These are phyloP conservation scores for Apodemia mormo DNA, from an alignment of 2,888 invertebrate species.

Conservation along the genomic window DNA sequence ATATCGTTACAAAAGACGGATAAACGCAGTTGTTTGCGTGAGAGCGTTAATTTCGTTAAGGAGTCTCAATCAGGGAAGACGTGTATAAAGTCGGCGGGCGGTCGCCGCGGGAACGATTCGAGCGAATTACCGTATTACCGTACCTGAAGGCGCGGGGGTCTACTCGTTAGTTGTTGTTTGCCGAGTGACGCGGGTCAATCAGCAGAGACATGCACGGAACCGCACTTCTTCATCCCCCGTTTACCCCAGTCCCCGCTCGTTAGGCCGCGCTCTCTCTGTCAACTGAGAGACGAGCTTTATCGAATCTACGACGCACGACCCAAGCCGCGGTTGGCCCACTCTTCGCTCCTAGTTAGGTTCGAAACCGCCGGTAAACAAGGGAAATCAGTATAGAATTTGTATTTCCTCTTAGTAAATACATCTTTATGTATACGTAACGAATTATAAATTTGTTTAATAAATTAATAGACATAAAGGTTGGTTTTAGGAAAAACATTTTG, in stretches of 20 bases:
- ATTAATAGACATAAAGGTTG: constrained; percentile 18
- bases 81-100: constrained; percentile 66
- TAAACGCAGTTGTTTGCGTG: constrained; percentile 73
- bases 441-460: constrained; percentile 8
- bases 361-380: constrained; percentile 76
- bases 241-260: constrained; percentile 51
- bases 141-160: constrained; percentile 74
- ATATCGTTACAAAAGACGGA: constrained; percentile 75
- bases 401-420: constrained; percentile 55
- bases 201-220: constrained; percentile 82
- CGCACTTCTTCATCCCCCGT: constrained; percentile 73
- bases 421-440: constrained; percentile 30
- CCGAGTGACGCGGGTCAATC: constrained; percentile 82
- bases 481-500: background rate
- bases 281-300: constrained; percentile 80
- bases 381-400: constrained; percentile 76
- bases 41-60: constrained; percentile 78
- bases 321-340: constrained; percentile 75
- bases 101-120: constrained; percentile 71
- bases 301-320: constrained; percentile 81
- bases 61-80: constrained; percentile 76
- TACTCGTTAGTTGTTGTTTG: constrained; percentile 82
- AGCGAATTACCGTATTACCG: constrained; percentile 60
- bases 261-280: constrained; percentile 77
- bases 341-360: constrained; percentile 72